Evolutionary conservation across 1,140 invertebrate species (phyloP), one percentile per base, ranked within the genome.

Genomic region (Geopemphigus sp.): DNA sequence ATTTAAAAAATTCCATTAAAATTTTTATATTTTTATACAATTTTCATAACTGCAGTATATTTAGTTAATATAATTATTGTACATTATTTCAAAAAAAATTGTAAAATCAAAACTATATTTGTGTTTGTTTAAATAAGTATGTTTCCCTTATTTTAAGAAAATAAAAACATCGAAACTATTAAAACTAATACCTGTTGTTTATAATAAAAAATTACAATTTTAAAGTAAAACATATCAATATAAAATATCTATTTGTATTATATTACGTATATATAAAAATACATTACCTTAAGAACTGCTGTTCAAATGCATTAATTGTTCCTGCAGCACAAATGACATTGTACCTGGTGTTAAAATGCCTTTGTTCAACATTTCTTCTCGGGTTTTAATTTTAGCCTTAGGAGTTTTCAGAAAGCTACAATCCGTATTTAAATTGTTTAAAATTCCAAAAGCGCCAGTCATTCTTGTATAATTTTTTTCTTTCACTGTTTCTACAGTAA

Each of bases 391-490:
- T 15, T 78, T 78, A 19, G 57, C 50, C 19, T 78, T 78, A 5
- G 74, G 74, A 78, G 74, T 78, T 78, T 78, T 78, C 22, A 78
- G 61, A 78, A 78, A 78, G 26, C 74, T 78, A 5, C 74, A 78
- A 26, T 63, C 74, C 12, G n/a, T 24, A 47, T 78, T 63, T 50
- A 78, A 61, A 61, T 78, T 78, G 6, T 78, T 78, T 17, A 78
- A 61, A 61, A 78, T 63, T 45, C 74, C 74, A 50, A 29, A 78
- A 63, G 57, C 57, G 29, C 74, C 74, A 63, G 74, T 78, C 74
- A 78, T 78, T 63, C 74, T 61, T 24, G 74, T 47, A 50, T 78
- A 78, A 26, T 78, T 78, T 63, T 63, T 78, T 78, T 78, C 39
- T 26, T 78, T 78, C 0, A 61, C 73, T 19, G 73, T 61, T 59